These are phyloP conservation scores for Nomada flava DNA, from an alignment of 2,888 invertebrate genomes.

Conservation along the genomic window DNA sequence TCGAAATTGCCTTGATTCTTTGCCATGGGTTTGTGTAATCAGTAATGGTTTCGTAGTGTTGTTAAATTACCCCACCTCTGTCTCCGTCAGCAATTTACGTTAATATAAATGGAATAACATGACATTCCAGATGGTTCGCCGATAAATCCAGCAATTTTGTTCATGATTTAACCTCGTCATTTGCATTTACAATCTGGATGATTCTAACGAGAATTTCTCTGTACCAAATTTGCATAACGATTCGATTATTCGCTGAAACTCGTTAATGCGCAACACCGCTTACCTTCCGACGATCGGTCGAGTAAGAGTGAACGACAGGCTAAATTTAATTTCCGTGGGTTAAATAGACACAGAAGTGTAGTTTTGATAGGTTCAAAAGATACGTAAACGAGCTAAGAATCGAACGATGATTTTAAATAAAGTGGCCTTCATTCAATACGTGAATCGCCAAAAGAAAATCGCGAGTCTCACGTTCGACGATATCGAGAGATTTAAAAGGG, in stretches of 20 bases:
- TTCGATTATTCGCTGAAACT: not conserved
- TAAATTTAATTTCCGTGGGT: constrained; percentile 6
- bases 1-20: constrained; percentile 32
- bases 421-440: constrained; percentile 53
- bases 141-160: constrained; percentile 48
- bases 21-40: constrained; percentile 19
- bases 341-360: not conserved
- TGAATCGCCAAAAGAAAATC: constrained; percentile 17
- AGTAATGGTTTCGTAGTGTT: constrained; percentile 4
- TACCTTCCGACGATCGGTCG: not conserved
- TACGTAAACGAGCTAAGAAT: not conserved
- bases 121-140: constrained; percentile 7
- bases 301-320: not conserved
- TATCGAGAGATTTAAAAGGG: constrained; percentile 53
- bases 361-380: not conserved
- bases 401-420: constrained; percentile 14
- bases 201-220: constrained; percentile 28
- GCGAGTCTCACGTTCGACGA: constrained; percentile 53
- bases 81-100: not conserved
- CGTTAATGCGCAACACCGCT: constrained; percentile 2
- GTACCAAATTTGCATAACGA: constrained; percentile 35
- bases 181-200: constrained; percentile 32
- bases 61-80: not conserved
- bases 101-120: not conserved
- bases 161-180: not conserved